A percentile compares a stretch with the other conserved stretches of the same genome.
These are phyloP conservation scores for Melanophora roralis DNA, from an alignment of 2,888 invertebrate genomes.

Conservation along the genomic window DNA sequence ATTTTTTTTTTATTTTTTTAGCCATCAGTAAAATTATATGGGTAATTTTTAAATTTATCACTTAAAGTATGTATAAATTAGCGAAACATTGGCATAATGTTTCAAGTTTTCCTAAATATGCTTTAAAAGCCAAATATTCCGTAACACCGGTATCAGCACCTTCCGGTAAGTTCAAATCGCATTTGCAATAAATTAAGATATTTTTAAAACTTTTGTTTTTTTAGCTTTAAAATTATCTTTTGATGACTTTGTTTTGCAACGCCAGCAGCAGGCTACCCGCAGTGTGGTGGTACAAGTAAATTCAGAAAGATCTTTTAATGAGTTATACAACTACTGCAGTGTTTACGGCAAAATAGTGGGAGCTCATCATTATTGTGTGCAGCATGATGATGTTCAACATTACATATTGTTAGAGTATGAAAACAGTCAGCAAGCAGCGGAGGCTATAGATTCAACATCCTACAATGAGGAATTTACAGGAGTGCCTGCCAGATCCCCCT, in stretches of 20 bases:
- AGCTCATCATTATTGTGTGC: constrained; percentile 81
- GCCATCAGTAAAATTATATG: neutral
- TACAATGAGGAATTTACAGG: constrained; percentile 80
- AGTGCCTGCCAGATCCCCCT: constrained; percentile 83
- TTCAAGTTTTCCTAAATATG: constrained; percentile 25
- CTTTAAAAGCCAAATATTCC: constrained; percentile 18
- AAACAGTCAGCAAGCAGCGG: constrained; percentile 78
- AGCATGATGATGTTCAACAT: constrained; percentile 80
- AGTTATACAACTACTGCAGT: constrained; percentile 84
- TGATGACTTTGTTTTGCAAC: constrained; percentile 80
- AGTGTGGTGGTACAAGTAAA: constrained; percentile 88
- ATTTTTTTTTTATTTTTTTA: no score
- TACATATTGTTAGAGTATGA: constrained; percentile 87
- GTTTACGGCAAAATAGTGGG: constrained; percentile 82
- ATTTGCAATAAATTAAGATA: neutral
- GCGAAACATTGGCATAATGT: constrained; percentile 22
- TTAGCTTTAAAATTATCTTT: constrained; percentile 70
- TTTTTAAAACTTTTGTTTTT: constrained; percentile 20
- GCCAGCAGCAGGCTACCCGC: constrained; percentile 82
- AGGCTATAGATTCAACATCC: constrained; percentile 79
- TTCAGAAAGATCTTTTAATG: constrained; percentile 82
- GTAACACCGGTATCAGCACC: neutral
- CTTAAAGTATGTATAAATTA: constrained; percentile 43
- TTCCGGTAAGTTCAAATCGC: constrained; percentile 7
- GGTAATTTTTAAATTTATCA: neutral